Evolutionary conservation across 1,140 invertebrate genomes (phyloP).

Genomic region (Manduca sexta): DNA sequence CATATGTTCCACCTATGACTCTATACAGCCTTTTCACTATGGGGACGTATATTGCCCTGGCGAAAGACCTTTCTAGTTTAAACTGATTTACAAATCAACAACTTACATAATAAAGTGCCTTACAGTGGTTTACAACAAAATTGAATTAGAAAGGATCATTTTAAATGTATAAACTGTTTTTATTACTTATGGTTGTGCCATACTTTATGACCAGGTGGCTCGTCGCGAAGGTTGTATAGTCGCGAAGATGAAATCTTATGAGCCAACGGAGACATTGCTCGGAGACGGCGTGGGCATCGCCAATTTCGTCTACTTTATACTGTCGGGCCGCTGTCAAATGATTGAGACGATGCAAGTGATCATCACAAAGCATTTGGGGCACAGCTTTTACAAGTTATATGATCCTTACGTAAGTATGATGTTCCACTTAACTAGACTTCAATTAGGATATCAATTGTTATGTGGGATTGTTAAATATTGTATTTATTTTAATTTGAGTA

Average conservation of each 20-base stretch:
- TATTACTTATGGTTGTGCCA: too few species aligned
- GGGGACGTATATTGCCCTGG: too few species aligned
- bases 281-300: conserved; percentile 76
- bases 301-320: conserved; percentile 78
- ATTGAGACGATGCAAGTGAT: conserved; percentile 75
- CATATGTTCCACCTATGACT: background rate
- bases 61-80: too few species aligned
- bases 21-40: too few species aligned
- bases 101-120: too few species aligned
- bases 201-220: conserved; percentile 46
- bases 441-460: too few species aligned
- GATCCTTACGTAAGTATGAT: conserved; percentile 50
- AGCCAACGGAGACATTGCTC: conserved; percentile 74
- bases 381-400: conserved; percentile 67
- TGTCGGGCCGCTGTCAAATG: conserved; percentile 76
- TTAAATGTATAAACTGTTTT: too few species aligned
- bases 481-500: too few species aligned
- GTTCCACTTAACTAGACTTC: background rate
- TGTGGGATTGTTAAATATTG: too few species aligned
- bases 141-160: too few species aligned
- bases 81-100: too few species aligned
- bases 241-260: conserved; percentile 75
- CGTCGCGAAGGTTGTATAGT: conserved; percentile 78
- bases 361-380: conserved; percentile 42
- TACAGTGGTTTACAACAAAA: too few species aligned